A percentile compares a stretch with the other conserved stretches of the same genome.
These are phyloP conservation scores for Philaethria dido DNA, from an alignment of 2,888 invertebrate species.

Conservation along the genomic window DNA sequence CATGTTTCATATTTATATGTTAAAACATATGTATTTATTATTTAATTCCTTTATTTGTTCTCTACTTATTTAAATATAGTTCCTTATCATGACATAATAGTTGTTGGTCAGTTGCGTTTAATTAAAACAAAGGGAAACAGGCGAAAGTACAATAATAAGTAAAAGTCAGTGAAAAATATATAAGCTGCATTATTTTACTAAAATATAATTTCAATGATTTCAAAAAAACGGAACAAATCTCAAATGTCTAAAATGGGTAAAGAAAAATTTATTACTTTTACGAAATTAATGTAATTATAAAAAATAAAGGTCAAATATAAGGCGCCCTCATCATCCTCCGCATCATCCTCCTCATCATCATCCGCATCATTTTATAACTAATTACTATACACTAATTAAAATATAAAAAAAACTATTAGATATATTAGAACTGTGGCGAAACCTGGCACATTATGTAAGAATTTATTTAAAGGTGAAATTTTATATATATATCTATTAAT, in stretches of 20 bases:
- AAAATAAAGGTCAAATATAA: not conserved
- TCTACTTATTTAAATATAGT: not conserved
- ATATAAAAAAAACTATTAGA: constrained; percentile 29
- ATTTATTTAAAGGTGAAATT: constrained; percentile 25
- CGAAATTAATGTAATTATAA: not conserved
- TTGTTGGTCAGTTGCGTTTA: not conserved
- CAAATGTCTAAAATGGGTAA: not conserved
- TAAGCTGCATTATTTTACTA: not conserved
- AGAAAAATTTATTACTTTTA: not conserved
- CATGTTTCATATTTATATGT: too few species aligned
- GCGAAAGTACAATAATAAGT: not conserved
- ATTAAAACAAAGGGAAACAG: not conserved
- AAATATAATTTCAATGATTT: not conserved
- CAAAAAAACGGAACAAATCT: not conserved
- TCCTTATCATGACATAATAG: not conserved
- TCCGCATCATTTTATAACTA: constrained; percentile 17
- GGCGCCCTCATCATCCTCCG: constrained; percentile 17
- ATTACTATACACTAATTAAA: constrained; percentile 21
- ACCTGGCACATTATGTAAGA: constrained; percentile 30
- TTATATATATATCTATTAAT: constrained; percentile 4
- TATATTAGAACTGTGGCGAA: constrained; percentile 27
- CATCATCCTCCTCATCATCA: too few species aligned
- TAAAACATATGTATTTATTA: too few species aligned
- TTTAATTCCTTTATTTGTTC: too few species aligned
- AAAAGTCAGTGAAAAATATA: constrained; percentile 3